phyloP scores from a whole-genome alignment of 2,113 vertebrate species.

The Pterocles orientalis region DNA sequence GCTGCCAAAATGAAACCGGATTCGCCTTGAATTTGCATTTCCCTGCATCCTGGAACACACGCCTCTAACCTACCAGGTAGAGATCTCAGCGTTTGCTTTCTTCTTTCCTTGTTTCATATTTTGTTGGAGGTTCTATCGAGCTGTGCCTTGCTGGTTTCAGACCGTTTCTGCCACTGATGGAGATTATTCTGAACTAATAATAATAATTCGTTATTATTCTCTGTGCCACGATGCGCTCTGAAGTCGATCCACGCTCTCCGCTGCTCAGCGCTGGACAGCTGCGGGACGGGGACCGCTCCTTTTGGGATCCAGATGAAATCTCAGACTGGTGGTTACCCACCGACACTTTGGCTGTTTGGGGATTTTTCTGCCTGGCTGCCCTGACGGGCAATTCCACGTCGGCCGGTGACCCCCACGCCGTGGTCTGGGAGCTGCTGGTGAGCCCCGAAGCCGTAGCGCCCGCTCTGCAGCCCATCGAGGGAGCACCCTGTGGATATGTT shows the following conservation, averaged over 20 bases:
- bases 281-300: neutral
- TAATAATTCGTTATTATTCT: no score
- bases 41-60: neutral
- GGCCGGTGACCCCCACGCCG: neutral
- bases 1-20: neutral
- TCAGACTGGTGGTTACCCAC: neutral
- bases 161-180: neutral
- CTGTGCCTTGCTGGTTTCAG: neutral
- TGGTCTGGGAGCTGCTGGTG: neutral
- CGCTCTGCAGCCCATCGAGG: neutral
- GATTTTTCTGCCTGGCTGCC: neutral
- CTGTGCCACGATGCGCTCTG: no score
- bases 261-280: neutral
- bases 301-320: neutral
- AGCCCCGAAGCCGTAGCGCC: neutral
- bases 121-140: neutral
- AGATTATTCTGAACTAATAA: no score
- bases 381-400: neutral
- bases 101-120: neutral
- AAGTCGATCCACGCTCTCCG: neutral
- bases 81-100: neutral
- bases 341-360: neutral
- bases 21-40: neutral
- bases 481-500: neutral
- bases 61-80: no score